Conservation (phyloP, 2,888 invertebrate genomes). For the Cephonodes hylas region DNA sequence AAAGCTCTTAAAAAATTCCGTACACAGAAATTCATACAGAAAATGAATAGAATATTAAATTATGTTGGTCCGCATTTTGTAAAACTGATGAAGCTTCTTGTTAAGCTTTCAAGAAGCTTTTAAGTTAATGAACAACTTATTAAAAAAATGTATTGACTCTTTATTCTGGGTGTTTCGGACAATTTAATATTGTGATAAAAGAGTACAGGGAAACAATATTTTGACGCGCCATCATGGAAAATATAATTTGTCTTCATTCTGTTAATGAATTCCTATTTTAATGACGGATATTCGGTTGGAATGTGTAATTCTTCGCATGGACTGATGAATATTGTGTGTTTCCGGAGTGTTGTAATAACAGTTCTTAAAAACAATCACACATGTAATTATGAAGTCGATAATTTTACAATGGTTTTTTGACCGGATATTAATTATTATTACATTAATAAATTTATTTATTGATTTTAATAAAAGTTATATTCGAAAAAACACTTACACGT, state of each 20-base stretch:
- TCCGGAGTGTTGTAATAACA: not conserved
- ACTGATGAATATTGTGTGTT: not conserved
- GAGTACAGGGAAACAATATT: slow-evolving; percentile 8
- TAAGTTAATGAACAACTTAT: slow-evolving; percentile 78
- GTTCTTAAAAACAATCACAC: not conserved
- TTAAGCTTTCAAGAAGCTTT: slow-evolving; percentile 78
- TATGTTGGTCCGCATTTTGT: slow-evolving; percentile 74
- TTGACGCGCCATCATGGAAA: not conserved
- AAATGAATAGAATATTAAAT: slow-evolving; percentile 79
- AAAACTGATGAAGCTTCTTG: slow-evolving; percentile 77
- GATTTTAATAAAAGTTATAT: too few relatives aligned
- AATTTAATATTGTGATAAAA: slow-evolving; percentile 42
- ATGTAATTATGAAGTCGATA: not conserved
- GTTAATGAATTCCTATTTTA: not conserved
- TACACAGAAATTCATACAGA: slow-evolving; percentile 73
- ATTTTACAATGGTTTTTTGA: too few relatives aligned
- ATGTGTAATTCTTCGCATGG: not conserved
- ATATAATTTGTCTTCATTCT: not conserved
- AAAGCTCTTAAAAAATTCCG: slow-evolving; percentile 60
- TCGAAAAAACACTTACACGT: too few relatives aligned
- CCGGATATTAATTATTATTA: too few relatives aligned
- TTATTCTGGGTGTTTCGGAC: slow-evolving; percentile 45
- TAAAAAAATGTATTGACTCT: slow-evolving; percentile 72
- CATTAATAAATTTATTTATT: too few relatives aligned
- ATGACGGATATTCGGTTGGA: not conserved